These are phyloP conservation scores for Dryoscopus gambensis DNA, from an alignment of 2,113 vertebrate species.

Conservation along the genomic window DNA sequence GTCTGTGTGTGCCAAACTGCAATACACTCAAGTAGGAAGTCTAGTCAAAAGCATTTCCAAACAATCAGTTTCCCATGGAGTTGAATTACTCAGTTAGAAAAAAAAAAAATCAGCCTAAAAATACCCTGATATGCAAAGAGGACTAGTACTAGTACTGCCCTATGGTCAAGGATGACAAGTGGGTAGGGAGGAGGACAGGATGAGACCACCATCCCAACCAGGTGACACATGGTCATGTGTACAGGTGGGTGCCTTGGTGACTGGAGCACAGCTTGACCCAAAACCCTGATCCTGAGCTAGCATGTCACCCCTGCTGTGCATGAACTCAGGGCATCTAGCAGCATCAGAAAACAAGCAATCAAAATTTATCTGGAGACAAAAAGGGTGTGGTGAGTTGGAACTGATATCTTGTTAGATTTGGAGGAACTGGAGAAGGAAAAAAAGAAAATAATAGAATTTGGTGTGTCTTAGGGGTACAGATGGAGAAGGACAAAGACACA, in stretches of 20 bases:
- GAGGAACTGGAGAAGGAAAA: neutral
- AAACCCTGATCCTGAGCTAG: neutral
- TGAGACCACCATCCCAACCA: neutral
- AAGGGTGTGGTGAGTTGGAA: neutral
- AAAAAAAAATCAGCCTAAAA: neutral
- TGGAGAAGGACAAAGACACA: neutral
- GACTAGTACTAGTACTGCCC: neutral
- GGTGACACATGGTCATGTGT: neutral
- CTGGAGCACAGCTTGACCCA: neutral
- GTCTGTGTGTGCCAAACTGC: constrained; percentile 16
- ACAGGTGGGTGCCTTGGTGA: neutral
- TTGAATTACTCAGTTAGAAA: neutral
- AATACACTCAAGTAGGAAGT: constrained; percentile 53
- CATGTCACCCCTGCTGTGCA: neutral
- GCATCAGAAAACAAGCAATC: neutral
- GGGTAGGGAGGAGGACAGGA: neutral
- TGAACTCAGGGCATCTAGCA: neutral
- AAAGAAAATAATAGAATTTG: neutral
- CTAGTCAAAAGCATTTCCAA: constrained; percentile 58
- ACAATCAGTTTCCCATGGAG: constrained; percentile 52
- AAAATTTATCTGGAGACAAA: neutral
- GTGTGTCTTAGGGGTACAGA: neutral
- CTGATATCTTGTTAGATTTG: neutral
- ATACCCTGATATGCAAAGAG: neutral
- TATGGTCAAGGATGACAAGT: neutral